Evolutionary conservation across 1,140 invertebrate species (phyloP), one percentile per base, ranked within the genome.

Genomic region (Ceratoteleas bidentatus): DNA sequence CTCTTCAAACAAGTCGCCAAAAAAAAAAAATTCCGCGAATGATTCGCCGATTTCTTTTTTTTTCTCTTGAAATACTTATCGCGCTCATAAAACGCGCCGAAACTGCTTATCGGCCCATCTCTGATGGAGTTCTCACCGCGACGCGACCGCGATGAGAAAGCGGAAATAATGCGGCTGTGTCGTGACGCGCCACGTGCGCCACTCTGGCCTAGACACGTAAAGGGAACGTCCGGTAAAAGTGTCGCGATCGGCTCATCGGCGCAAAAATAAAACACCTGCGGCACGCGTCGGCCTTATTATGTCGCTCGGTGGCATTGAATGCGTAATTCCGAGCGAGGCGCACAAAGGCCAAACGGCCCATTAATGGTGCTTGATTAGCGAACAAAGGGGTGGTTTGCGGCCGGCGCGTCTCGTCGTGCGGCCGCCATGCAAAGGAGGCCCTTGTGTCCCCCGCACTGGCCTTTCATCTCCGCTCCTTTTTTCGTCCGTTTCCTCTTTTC

Each of bases 241-340:
- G 79, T 75, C 73, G 76, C 73, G 79, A 74, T 75, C 69, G 76
- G 73, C 75, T 57, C 57, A 79, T 83, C 66, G 53, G 66, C 15
- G 10, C 15, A 72, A 84, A 66, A 80, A 78, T 72, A 74, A 74
- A 87, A 88, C 88, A 89, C 88, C 88, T 89, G 88, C 87, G 84
- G 56, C 87, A 87, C 86, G 84, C 86, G 87, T 58, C 77, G 52
- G n/a, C 2, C 72, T 80, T 72, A 84, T 84, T 84, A 83, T 74
- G 66, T 77, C 34, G 66, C 68, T 73, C 54, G 43, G 53, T 24
- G 34, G 74, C 36, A 77, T 79, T 77, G 75, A 75, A 70, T 83
- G 79, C 76, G 62, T 80, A 80, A 84, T 84, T 80, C 74, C 43
- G 66, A 80, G 76, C 73, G 73, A 78, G 69, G 69, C 56, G 62